phyloP scores from a whole-genome alignment of 53 echinoderm and acorn worm species.

The Mesocentrotus franciscanus region DNA sequence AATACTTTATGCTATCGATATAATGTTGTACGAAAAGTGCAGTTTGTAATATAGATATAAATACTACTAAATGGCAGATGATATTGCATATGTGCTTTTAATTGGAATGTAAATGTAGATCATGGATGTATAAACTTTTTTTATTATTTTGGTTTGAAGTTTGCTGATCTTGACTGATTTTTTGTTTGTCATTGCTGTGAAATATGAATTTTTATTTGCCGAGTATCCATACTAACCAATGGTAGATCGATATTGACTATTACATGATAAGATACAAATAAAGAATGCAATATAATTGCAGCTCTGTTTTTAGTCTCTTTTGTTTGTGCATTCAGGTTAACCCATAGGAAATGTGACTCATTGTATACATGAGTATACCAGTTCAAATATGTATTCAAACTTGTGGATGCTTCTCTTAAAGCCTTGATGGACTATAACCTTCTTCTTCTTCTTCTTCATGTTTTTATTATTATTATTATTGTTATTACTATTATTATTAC shows the following conservation, averaged over 20 bases:
- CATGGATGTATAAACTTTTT: conserved; percentile 67
- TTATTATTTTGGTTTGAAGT: conserved; percentile 62
- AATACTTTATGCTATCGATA: conserved; percentile 61
- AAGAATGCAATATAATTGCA: conserved; percentile 67
- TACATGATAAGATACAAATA: conserved; percentile 54
- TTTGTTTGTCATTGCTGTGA: conserved; percentile 63
- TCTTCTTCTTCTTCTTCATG: too few species aligned
- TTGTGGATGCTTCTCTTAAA: too few species aligned
- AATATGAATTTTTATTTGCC: conserved; percentile 61
- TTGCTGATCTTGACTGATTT: conserved; percentile 41
- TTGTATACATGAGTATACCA: too few species aligned
- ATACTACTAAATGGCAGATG: conserved; percentile 56
- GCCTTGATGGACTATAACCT: too few species aligned
- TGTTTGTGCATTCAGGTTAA: neutral
- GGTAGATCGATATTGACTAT: conserved; percentile 65
- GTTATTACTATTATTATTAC: neutral
- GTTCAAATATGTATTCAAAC: too few species aligned
- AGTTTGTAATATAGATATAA: conserved; percentile 66
- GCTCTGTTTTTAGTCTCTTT: neutral
- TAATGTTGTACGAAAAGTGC: conserved; percentile 54
- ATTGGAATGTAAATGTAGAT: conserved; percentile 65
- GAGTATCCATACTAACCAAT: conserved; percentile 62
- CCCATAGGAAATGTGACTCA: too few species aligned
- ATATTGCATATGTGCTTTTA: conserved; percentile 52
- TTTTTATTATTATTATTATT: neutral